These are phyloP conservation scores for Spisula subtruncata DNA, from an alignment of 2,888 invertebrate genomes.

Conservation along the genomic window DNA sequence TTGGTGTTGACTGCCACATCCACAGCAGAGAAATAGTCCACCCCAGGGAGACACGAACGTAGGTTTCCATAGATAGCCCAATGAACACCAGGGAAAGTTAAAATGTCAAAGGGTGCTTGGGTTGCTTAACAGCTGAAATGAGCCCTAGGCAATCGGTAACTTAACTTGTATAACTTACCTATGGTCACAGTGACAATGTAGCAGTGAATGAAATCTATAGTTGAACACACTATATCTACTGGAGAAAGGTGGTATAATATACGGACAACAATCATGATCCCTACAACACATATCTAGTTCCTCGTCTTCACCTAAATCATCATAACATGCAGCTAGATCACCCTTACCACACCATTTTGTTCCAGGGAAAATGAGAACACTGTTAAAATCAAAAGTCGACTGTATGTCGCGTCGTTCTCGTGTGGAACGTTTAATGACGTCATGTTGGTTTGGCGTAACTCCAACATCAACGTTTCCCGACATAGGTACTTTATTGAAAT, in stretches of 20 bases:
- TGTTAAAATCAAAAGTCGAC: conserved; percentile 69
- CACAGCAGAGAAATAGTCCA: too few species aligned
- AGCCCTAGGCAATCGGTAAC: too few species aligned
- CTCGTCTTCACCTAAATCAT: conserved; percentile 94
- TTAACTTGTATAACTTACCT: conserved; percentile 88
- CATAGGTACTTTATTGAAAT: conserved; percentile 30
- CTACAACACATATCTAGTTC: conserved; percentile 96
- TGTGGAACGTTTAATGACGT: conserved; percentile 57
- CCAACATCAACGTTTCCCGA: background rate
- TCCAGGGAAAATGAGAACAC: conserved; percentile 93
- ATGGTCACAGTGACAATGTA: conserved; percentile 97
- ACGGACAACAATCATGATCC: conserved; percentile 95
- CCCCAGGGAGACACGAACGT: too few species aligned
- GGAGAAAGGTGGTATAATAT: conserved; percentile 94
- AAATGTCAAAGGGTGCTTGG: too few species aligned
- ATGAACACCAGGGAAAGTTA: too few species aligned
- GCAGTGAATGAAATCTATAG: conserved; percentile 95
- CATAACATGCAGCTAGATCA: conserved; percentile 93
- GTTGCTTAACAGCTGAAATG: too few species aligned
- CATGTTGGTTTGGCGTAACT: background rate
- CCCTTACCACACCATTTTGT: conserved; percentile 98
- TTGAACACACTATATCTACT: conserved; percentile 95
- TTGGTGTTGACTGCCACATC: too few species aligned
- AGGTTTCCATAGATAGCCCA: too few species aligned
- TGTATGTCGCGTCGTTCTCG: conserved; percentile 56